Conservation (phyloP, 2,113 vertebrate genomes). For the Mustela nigripes region DNA sequence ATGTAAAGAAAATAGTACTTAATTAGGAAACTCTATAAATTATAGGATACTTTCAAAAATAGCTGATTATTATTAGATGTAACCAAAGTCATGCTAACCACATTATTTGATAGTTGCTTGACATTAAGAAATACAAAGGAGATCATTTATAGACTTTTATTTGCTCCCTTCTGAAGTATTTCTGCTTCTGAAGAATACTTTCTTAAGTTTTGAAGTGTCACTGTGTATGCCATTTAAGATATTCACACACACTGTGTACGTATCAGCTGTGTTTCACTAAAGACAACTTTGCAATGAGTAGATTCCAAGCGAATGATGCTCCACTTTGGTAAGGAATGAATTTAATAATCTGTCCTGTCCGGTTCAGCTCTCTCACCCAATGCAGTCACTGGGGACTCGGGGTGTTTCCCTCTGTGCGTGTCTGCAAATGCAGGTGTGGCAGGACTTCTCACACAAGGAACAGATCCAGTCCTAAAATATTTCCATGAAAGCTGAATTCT, state of each 20-base stretch:
- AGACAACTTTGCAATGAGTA: not conserved
- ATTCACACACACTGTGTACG: too few species aligned
- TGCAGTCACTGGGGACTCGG: rapidly evolving
- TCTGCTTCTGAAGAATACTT: not conserved
- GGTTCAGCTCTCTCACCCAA: not conserved
- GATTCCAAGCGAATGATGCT: not conserved
- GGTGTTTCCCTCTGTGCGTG: too few species aligned
- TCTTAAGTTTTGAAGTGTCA: not conserved
- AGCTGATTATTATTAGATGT: not conserved
- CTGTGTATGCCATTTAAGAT: not conserved
- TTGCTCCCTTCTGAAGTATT: not conserved
- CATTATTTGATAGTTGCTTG: not conserved
- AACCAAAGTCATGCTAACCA: not conserved
- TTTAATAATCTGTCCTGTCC: too few species aligned
- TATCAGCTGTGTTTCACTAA: not conserved
- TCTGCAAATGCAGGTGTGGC: rapidly evolving
- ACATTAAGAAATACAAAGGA: not conserved
- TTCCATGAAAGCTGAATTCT: not conserved
- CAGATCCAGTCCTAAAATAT: too few species aligned
- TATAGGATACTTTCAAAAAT: not conserved
- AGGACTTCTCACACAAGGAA: not conserved
- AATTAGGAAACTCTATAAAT: not conserved
- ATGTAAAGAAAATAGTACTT: not conserved
- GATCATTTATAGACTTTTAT: not conserved
- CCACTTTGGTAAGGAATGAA: not conserved